Evolutionary conservation across 2,113 vertebrate genomes (phyloP), one percentile per base, ranked within the genome.

Genomic region (Salvelinus alpinus): DNA sequence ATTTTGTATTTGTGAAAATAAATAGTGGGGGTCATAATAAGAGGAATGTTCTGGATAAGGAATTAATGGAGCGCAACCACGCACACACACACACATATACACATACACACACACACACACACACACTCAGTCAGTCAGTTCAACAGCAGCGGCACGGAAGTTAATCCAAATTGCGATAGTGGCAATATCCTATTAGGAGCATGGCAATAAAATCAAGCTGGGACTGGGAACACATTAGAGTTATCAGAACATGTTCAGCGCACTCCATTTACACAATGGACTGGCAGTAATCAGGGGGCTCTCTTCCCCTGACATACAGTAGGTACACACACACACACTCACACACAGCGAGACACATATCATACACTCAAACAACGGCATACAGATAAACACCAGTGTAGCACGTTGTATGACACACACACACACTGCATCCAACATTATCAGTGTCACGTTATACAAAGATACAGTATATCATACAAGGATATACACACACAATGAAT

Each of bases 81-180:
- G 81, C 69, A 29, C 73, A 5, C 14, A 16, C 27, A 72, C 78
- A 67, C 62, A 57, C 54, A 72, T 29, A 72, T 73, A 68, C 72
- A 71, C 75, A 38, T 38, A 67, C 71, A 70, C 72, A 84, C 70
- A 69, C 82, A 75, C 80, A 82, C 65, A 62, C 31, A 14, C 65
- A 70, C 71, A 64, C 44, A 62, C 25, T 77, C 8, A 62, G n/a
- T 83, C 83, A 77, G 72, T 82, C 73, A 57, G 76, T 86, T 86
- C 82, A 86, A 78, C 79, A 80, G 82, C 83, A 84, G 81, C 18
- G 84, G 87, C 89, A 85, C 81, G 83, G 79, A 90, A 88, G 84
- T 86, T 90, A 90, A 91, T 90, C 87, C 86, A 92, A 90, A 92
- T 85, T 89, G 86, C 83, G 83, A 91, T 89, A 80, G 83, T 78